Conservation (phyloP, 2,888 invertebrate genomes). For the Tipula unca region DNA sequence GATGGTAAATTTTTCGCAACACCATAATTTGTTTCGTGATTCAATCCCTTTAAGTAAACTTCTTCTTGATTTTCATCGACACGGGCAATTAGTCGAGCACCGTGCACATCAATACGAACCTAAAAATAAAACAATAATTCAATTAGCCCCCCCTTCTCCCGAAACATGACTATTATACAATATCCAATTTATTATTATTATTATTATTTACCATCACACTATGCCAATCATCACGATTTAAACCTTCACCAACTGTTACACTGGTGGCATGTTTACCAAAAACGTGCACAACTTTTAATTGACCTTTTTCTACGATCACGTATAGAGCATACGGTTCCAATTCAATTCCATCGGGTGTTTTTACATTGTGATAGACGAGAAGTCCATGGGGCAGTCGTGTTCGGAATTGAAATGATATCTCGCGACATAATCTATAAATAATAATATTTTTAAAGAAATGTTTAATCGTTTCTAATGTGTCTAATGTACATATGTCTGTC, state of each 20-base stretch:
- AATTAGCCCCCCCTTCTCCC: not conserved
- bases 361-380: slow-evolving; percentile 83
- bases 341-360: slow-evolving; percentile 67
- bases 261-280: slow-evolving; percentile 77
- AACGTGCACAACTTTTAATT: slow-evolving; percentile 84
- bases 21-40: slow-evolving; percentile 77
- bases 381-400: slow-evolving; percentile 82
- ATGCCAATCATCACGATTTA: slow-evolving; percentile 87
- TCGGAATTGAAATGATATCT: slow-evolving; percentile 82
- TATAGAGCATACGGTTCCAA: slow-evolving; percentile 84
- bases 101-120: slow-evolving; percentile 78
- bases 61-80: slow-evolving; percentile 79
- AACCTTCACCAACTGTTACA: slow-evolving; percentile 76
- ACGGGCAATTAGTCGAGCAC: slow-evolving; percentile 71
- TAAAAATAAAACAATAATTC: slow-evolving; percentile 27
- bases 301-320: slow-evolving; percentile 85
- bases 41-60: slow-evolving; percentile 72
- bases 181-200: not conserved
- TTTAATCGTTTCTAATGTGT: too few relatives aligned
- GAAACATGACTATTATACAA: not conserved
- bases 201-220: slow-evolving; percentile 58
- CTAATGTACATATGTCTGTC: too few relatives aligned
- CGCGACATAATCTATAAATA: slow-evolving; percentile 61
- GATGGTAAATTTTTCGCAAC: slow-evolving; percentile 79
- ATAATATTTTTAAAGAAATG: too few relatives aligned